Evolutionary conservation across 2,797 vertebrate genomes (phyloP).

Genomic region (Enteromius fasciolatus): DNA sequence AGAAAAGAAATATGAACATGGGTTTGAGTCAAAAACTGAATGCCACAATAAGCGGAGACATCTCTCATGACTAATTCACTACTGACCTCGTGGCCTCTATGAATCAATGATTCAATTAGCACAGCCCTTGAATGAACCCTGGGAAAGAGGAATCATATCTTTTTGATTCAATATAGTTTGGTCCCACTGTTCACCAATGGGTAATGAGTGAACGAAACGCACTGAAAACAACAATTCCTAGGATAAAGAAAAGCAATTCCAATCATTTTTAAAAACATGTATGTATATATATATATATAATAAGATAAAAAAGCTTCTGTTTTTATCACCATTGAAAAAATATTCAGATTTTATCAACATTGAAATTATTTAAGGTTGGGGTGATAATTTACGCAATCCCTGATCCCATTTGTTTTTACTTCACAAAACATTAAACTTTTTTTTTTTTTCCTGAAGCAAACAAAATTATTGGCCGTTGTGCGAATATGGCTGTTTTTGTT

Average conservation of each 20-base stretch:
- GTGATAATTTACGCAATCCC: conserved; percentile 42
- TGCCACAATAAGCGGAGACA: conserved; percentile 57
- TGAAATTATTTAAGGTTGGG: conserved; percentile 45
- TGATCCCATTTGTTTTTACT: conserved; percentile 28
- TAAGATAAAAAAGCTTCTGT: neutral
- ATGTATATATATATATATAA: neutral
- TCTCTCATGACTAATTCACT: conserved; percentile 35
- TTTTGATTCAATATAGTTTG: conserved; percentile 34
- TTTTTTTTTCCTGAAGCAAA: conserved; percentile 8
- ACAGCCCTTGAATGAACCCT: conserved; percentile 31
- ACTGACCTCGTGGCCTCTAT: conserved; percentile 32
- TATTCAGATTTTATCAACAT: conserved; percentile 58
- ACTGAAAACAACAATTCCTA: conserved; percentile 15
- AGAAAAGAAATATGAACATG: conserved; percentile 50
- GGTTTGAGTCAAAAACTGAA: conserved; percentile 55
- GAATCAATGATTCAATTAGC: conserved; percentile 42
- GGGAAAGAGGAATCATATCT: conserved; percentile 27
- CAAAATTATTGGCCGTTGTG: conserved; percentile 17
- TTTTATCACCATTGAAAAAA: conserved; percentile 54
- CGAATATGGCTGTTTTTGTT: conserved; percentile 39
- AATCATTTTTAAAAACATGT: neutral
- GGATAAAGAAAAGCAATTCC: neutral
- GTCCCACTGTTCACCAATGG: conserved; percentile 55
- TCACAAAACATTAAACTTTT: conserved; percentile 5
- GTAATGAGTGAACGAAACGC: conserved; percentile 51